These are phyloP conservation scores for Zeus faber DNA, from an alignment of 2,113 vertebrate species.

Conservation along the genomic window DNA sequence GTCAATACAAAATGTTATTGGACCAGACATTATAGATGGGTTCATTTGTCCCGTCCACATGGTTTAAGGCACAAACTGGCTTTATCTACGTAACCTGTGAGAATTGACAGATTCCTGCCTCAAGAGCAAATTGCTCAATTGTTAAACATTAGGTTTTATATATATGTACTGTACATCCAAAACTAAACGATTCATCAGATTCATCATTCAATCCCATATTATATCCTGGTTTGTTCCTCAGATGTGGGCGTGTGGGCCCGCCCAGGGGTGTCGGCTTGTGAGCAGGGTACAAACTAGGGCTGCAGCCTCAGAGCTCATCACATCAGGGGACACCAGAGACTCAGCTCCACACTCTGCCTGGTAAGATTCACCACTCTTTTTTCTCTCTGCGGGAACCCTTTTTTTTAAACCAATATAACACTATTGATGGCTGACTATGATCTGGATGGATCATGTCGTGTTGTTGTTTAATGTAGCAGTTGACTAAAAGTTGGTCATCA, in stretches of 20 bases:
- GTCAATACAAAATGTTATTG: no score
- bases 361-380: constrained; percentile 32
- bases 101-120: no score
- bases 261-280: constrained; percentile 46
- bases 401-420: neutral
- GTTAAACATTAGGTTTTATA: neutral
- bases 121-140: no score
- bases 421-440: neutral
- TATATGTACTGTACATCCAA: neutral
- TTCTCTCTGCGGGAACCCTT: neutral
- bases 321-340: constrained; percentile 17
- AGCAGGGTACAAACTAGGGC: constrained; percentile 58
- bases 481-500: no score
- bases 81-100: no score
- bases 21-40: no score
- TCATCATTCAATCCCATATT: constrained; percentile 31
- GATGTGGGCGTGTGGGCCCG: constrained; percentile 49
- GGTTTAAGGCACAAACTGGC: no score
- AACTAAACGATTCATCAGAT: constrained; percentile 24
- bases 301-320: constrained; percentile 42
- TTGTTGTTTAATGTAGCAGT: neutral
- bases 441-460: neutral
- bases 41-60: no score
- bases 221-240: neutral
- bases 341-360: constrained; percentile 29